Percentiles rank a stretch among this genome's conserved stretches.
Conservation (phyloP, 2,888 invertebrate genomes). For the Trissolcus japonicus region DNA sequence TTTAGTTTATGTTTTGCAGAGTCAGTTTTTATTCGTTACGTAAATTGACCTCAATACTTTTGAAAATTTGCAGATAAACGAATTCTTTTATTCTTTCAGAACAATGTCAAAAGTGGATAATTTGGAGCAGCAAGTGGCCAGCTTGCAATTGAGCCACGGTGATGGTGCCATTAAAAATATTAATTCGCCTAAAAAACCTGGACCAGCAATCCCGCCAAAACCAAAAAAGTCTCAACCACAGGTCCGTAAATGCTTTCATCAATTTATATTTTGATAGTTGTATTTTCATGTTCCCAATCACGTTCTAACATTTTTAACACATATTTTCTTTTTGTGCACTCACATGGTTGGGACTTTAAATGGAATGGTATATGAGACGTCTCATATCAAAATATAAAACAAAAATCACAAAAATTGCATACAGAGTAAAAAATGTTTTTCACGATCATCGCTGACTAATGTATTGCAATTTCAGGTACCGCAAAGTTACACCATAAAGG, state of each 20-base stretch:
- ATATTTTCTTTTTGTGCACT: slow-evolving; percentile 12
- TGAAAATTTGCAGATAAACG: too few species aligned
- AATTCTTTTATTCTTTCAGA: background rate
- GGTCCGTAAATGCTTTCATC: slow-evolving; percentile 69
- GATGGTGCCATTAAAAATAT: slow-evolving; percentile 72
- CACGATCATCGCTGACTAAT: slow-evolving; percentile 4
- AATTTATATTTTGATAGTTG: too few species aligned
- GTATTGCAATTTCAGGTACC: slow-evolving; percentile 80
- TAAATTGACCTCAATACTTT: too few species aligned
- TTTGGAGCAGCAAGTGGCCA: slow-evolving; percentile 84
- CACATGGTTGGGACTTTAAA: slow-evolving; percentile 13
- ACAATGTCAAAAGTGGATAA: slow-evolving; percentile 79
- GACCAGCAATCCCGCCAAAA: slow-evolving; percentile 89
- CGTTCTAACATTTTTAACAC: background rate
- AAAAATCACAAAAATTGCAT: background rate
- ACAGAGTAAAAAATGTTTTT: background rate
- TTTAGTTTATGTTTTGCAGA: too few species aligned
- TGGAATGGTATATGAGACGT: slow-evolving; percentile 25
- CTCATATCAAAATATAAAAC: background rate
- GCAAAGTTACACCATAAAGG: slow-evolving; percentile 84
- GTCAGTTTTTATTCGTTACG: too few species aligned
- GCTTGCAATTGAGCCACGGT: slow-evolving; percentile 80
- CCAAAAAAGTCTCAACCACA: slow-evolving; percentile 81
- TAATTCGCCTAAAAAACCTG: slow-evolving; percentile 80
- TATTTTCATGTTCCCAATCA: too few species aligned